phyloP scores from a whole-genome alignment of 2,113 vertebrate species.

The Elanoides forficatus region DNA sequence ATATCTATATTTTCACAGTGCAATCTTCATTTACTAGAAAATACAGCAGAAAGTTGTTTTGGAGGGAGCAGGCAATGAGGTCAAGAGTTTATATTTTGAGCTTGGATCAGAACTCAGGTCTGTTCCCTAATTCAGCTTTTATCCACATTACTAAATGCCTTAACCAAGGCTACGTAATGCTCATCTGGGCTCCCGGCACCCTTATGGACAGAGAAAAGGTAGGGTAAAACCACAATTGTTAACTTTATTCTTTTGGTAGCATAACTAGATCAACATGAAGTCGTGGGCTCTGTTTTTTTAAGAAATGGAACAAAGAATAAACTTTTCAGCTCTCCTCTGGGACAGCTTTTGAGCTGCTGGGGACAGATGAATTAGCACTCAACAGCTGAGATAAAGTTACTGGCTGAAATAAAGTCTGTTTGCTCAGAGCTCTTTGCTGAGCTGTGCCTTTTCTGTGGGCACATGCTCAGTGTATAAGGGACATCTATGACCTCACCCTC shows the following conservation, averaged over 20 bases:
- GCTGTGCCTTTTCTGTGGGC: not conserved
- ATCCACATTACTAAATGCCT: not conserved
- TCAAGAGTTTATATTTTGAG: not conserved
- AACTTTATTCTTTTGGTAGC: not conserved
- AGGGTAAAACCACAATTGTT: not conserved
- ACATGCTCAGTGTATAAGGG: not conserved
- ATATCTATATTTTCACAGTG: not conserved
- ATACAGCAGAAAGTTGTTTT: not conserved
- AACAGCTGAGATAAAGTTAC: not conserved
- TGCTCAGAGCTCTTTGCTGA: not conserved
- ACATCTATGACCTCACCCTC: not conserved
- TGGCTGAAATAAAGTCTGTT: not conserved
- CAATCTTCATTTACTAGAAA: slow-evolving; percentile 11
- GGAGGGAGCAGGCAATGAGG: not conserved
- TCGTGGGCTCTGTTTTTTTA: not conserved
- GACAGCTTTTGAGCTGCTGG: not conserved
- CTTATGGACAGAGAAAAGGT: not conserved
- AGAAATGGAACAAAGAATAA: slow-evolving; percentile 35
- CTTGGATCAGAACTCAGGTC: not conserved
- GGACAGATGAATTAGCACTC: not conserved
- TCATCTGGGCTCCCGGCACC: not conserved
- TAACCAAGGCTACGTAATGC: not conserved
- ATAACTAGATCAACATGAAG: not conserved
- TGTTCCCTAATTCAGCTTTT: not conserved
- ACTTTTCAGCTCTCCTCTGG: not conserved